Base-by-base conservation (phyloP, 2,113 vertebrate species). In the Dipodomys stephensi region DNA sequence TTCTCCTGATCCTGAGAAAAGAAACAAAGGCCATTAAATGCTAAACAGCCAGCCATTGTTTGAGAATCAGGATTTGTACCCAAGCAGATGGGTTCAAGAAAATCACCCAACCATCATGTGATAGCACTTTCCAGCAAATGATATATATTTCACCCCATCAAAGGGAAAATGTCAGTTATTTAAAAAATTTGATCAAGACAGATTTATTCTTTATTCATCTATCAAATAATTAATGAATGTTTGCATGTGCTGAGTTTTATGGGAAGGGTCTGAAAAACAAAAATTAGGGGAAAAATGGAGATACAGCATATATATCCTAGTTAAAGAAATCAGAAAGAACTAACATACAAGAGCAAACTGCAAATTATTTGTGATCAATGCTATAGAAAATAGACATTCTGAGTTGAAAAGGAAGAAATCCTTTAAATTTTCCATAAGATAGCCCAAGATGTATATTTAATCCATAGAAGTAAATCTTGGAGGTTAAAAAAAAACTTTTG, bases 171-270 rank as follows among this genome's bases (percentile, higher is more conserved):
- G 25, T 15, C 13, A 87, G 73, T 84, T 25, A 25, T 44, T 74
- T 90, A n/a, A 87, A 62, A 80, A 57, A 62, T 68, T 39, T 90
- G 15, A 94, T 84, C n/a, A 85, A 46, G 18, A 64, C 6, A 4
- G 0, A 71, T 57, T 60, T 85, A 87, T 76, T 64, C n/a, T 46
- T 92, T 9, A 67, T 88, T 79, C 8, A 65, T 53, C 83, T 81
- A 84, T 69, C 18, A 92, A 83, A 67, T 67, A 62, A 84, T 73
- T 85, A 72, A 12, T 91, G n/a, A 82, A 83, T 62, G 74, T 15
- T 79, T 49, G 18, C 23, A 73, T 8, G 12, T 53, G 0, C 8
- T 30, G 83, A 10, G 13, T 65, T 79, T 39, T 44, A 6, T 74
- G 30, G 4, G 46, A 13, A 7, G 10, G 8, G 46, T 7, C 32